phyloP scores from a whole-genome alignment of 2,888 invertebrate genomes.

The Keiferia lycopersicella region DNA sequence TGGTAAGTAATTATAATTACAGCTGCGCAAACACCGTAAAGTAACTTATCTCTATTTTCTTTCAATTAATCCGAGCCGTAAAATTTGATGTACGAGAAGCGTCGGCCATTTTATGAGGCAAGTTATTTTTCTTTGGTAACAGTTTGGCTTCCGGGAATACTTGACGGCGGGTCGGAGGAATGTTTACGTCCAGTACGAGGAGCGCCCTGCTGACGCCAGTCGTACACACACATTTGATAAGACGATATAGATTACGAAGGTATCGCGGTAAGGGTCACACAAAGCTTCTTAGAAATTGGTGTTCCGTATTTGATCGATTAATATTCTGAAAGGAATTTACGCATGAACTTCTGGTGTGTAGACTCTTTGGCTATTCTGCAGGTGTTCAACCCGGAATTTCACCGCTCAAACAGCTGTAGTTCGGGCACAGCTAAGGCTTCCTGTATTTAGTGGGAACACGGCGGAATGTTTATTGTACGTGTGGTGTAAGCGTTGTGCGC shows the following conservation, averaged over 20 bases:
- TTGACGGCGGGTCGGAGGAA: slow-evolving; percentile 49
- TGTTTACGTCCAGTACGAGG: slow-evolving; percentile 49
- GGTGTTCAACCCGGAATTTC: background rate
- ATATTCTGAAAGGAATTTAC: too few species aligned
- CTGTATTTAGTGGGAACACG: slow-evolving; percentile 1
- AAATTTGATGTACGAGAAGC: slow-evolving; percentile 5
- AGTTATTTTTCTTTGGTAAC: slow-evolving; percentile 11
- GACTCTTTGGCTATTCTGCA: too few species aligned
- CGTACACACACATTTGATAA: background rate
- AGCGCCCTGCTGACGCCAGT: slow-evolving; percentile 14
- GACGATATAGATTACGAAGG: background rate
- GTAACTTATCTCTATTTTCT: background rate
- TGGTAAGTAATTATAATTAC: too few species aligned
- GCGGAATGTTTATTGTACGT: slow-evolving; percentile 15
- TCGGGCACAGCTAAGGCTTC: too few species aligned
- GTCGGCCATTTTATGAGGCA: background rate
- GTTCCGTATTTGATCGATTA: too few species aligned
- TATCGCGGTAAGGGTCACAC: background rate
- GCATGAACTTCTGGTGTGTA: too few species aligned
- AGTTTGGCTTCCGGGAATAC: slow-evolving; percentile 30
- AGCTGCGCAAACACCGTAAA: background rate
- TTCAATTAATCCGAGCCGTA: slow-evolving; percentile 1
- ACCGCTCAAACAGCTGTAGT: too few species aligned
- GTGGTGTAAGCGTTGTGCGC: slow-evolving; percentile 48
- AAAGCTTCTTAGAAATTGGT: background rate